These are phyloP conservation scores for Germaria angustata DNA, from an alignment of 2,888 invertebrate species.

Conservation along the genomic window DNA sequence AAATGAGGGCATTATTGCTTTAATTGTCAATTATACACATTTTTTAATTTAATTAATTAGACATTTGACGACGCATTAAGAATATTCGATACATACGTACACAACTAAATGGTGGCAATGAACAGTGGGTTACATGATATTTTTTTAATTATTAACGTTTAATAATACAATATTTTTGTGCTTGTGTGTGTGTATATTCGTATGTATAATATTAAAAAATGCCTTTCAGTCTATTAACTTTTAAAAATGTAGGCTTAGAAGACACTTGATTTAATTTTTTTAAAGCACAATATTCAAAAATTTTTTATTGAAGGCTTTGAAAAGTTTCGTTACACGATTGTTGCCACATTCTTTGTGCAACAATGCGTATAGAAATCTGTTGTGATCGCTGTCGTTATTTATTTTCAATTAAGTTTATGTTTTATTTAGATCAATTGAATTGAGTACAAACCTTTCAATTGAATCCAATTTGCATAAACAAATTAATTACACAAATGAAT, in stretches of 20 bases:
- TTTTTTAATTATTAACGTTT: too few relatives aligned
- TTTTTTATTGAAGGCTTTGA: not conserved
- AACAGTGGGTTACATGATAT: not conserved
- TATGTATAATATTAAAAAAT: too few relatives aligned
- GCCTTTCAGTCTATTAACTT: too few relatives aligned
- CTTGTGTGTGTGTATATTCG: too few relatives aligned
- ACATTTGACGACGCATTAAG: constrained; percentile 23
- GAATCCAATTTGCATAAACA: constrained; percentile 58
- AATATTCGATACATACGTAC: not conserved
- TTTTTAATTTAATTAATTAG: constrained; percentile 48
- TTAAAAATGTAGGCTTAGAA: too few relatives aligned
- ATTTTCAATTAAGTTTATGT: constrained; percentile 51
- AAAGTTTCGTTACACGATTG: constrained; percentile 13
- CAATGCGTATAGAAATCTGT: constrained; percentile 16
- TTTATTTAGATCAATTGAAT: constrained; percentile 60
- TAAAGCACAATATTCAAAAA: not conserved
- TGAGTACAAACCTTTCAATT: constrained; percentile 62
- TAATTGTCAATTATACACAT: constrained; percentile 40
- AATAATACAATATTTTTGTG: too few relatives aligned
- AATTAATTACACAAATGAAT: constrained; percentile 45
- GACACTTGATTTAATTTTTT: too few relatives aligned
- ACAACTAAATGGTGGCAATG: not conserved
- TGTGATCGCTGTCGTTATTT: constrained; percentile 45
- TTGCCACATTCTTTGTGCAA: constrained; percentile 26
- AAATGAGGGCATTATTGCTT: constrained; percentile 21